Evolutionary conservation across 1,140 invertebrate genomes (phyloP).

Genomic region (Hyles euphorbiae): DNA sequence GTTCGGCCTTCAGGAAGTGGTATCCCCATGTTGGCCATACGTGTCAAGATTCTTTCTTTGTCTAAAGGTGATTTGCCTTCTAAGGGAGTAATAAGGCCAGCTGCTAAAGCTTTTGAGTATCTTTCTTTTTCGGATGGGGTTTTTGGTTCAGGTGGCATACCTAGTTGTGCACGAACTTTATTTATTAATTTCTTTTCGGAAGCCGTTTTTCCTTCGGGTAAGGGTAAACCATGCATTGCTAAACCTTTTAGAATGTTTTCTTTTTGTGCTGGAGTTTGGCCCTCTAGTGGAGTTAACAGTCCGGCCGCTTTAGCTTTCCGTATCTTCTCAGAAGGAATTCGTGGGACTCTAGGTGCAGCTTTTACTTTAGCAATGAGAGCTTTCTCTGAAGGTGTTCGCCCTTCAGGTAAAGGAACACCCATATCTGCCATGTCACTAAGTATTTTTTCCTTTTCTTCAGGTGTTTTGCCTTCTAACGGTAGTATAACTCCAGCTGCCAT

Average conservation of each 20-base stretch:
- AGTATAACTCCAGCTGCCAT: conserved; percentile 22
- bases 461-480: conserved; percentile 19
- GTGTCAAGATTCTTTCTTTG: conserved; percentile 22
- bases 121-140: conserved; percentile 8
- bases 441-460: conserved; percentile 21
- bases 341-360: background rate
- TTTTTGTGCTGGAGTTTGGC: conserved; percentile 20
- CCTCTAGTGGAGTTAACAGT: conserved; percentile 17
- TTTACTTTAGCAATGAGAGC: conserved; percentile 16
- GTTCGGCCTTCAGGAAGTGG: conserved; percentile 24
- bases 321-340: conserved; percentile 7
- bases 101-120: conserved; percentile 12
- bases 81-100: conserved; percentile 20
- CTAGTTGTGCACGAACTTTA: conserved; percentile 26
- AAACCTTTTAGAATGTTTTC: conserved; percentile 28
- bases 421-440: conserved; percentile 8
- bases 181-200: conserved; percentile 28
- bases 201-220: conserved; percentile 25
- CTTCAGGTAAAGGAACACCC: conserved; percentile 23
- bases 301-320: conserved; percentile 17
- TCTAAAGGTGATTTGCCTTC: conserved; percentile 19
- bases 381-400: conserved; percentile 27
- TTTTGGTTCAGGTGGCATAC: conserved; percentile 26
- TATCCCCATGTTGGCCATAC: conserved; percentile 9
- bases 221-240: conserved; percentile 22